Evolutionary conservation across 2,797 vertebrate species (phyloP).

Genomic region (Pangasius sanitwongsei): DNA sequence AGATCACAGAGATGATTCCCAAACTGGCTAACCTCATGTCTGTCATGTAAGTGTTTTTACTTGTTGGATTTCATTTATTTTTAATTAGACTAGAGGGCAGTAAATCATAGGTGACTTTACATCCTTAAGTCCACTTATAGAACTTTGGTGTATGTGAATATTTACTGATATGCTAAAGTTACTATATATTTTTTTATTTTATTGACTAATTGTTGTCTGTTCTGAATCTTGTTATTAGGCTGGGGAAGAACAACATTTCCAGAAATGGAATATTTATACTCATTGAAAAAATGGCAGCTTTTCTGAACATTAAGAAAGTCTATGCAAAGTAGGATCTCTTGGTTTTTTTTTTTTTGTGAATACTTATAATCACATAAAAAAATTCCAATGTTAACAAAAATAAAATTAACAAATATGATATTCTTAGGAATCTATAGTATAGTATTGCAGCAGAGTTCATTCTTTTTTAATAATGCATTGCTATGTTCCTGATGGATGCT

Average conservation of each 20-base stretch:
- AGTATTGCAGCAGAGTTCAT: background rate
- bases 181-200: background rate
- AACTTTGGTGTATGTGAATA: background rate
- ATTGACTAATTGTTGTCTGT: background rate
- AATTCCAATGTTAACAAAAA: background rate
- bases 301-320: conserved; percentile 69
- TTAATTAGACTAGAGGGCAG: background rate
- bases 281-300: conserved; percentile 66
- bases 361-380: background rate
- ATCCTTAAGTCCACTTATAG: background rate
- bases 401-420: background rate
- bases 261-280: conserved; percentile 69
- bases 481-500: background rate
- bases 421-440: background rate
- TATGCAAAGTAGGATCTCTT: conserved; percentile 73
- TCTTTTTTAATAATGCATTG: background rate
- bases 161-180: background rate
- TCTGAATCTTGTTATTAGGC: conserved; percentile 65
- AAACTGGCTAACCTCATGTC: conserved; percentile 71
- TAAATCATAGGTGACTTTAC: background rate
- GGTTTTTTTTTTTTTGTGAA: background rate
- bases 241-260: conserved; percentile 78
- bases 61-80: conserved; percentile 4
- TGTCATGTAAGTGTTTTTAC: conserved; percentile 76
- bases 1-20: conserved; percentile 67